phyloP scores from a whole-genome alignment of 2,113 vertebrate species.

The Brachirus orientalis region DNA sequence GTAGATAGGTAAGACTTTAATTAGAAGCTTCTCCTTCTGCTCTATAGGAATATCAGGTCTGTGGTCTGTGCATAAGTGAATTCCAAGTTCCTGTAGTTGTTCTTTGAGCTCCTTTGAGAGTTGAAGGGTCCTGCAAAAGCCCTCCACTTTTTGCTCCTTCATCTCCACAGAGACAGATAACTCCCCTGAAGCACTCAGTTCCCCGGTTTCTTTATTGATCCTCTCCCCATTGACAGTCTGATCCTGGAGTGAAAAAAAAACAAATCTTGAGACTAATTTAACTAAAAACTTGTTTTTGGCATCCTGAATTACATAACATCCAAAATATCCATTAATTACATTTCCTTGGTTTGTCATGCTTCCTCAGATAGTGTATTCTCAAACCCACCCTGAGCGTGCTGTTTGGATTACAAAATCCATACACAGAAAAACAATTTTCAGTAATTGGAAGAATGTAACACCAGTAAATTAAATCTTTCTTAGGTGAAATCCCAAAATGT shows the following conservation, averaged over 20 bases:
- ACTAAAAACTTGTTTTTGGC: conserved; percentile 9
- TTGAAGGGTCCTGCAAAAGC: conserved; percentile 29
- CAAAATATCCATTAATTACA: neutral
- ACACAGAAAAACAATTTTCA: neutral
- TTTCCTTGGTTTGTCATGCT: conserved; percentile 11
- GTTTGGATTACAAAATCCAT: neutral
- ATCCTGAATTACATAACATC: neutral
- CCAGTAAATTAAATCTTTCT: neutral
- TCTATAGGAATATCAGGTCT: conserved; percentile 23
- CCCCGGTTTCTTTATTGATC: conserved; percentile 79
- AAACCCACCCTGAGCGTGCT: conserved; percentile 7
- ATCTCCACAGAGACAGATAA: conserved; percentile 59
- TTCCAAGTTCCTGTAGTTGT: conserved; percentile 63
- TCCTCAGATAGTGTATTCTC: conserved; percentile 3
- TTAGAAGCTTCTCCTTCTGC: conserved; percentile 55
- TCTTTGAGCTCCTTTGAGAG: conserved; percentile 60
- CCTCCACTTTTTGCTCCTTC: conserved; percentile 48
- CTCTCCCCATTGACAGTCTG: conserved; percentile 62
- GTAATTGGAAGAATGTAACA: conserved; percentile 1
- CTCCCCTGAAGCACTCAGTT: conserved; percentile 78
- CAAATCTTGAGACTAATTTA: neutral
- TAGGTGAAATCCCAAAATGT: neutral
- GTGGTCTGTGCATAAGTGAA: conserved; percentile 19
- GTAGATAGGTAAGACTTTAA: conserved; percentile 70
- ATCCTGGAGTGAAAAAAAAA: conserved; percentile 29